Evolutionary conservation across 1,140 invertebrate species (phyloP).

Genomic region (Lordiphosa clarofinis): DNA sequence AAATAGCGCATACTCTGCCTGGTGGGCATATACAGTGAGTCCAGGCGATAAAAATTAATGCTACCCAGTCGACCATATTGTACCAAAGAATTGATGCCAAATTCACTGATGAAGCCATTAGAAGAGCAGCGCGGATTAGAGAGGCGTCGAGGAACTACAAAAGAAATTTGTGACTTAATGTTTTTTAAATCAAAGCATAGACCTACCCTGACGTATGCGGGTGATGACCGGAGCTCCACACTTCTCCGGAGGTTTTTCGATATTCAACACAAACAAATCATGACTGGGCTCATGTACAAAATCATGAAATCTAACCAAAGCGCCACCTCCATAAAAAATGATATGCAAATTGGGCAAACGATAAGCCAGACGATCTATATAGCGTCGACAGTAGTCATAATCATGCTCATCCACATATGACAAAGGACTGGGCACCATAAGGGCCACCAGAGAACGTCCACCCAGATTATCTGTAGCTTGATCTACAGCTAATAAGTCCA

Average conservation of each 20-base stretch:
- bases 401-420: constrained; percentile 78
- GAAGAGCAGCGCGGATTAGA: constrained; percentile 83
- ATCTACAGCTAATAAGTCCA: constrained; percentile 79
- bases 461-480: constrained; percentile 70
- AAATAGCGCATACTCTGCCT: constrained; percentile 80
- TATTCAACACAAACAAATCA: constrained; percentile 76
- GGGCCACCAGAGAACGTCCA: constrained; percentile 81
- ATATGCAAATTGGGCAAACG: constrained; percentile 81
- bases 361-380: constrained; percentile 79
- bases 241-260: constrained; percentile 34
- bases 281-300: constrained; percentile 77
- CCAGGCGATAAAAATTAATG: constrained; percentile 84
- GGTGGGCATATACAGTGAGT: constrained; percentile 85
- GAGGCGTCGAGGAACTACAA: constrained; percentile 83
- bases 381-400: constrained; percentile 79
- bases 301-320: constrained; percentile 80
- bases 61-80: constrained; percentile 82
- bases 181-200: background rate
- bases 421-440: constrained; percentile 80
- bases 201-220: constrained; percentile 68
- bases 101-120: constrained; percentile 63
- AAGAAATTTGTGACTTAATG: background rate
- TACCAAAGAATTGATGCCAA: constrained; percentile 68
- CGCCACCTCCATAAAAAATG: constrained; percentile 80
- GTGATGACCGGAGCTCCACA: constrained; percentile 53